Percentiles rank a stretch among this genome's conserved stretches.
phyloP scores from a whole-genome alignment of 2,888 invertebrate species.

The Notodonta ziczac region DNA sequence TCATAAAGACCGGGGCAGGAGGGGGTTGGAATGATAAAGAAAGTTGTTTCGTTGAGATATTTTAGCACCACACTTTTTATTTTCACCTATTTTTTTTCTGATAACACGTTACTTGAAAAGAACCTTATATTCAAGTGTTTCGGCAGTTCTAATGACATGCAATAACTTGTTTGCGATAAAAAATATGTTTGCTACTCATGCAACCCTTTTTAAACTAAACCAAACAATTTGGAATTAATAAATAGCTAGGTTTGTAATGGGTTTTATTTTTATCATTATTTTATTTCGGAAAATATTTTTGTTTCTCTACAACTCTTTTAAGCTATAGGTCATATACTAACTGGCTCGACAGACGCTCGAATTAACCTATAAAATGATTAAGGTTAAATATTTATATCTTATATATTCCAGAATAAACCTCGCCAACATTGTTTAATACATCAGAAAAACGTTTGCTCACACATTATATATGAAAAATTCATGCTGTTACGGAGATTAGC shows the following conservation, averaged over 20 bases:
- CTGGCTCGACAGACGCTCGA: too few species aligned
- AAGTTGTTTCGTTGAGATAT: conserved; percentile 52
- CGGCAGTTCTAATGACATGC: background rate
- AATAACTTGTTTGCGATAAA: background rate
- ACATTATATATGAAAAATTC: conserved; percentile 46
- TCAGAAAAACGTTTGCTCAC: conserved; percentile 32
- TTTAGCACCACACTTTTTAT: conserved; percentile 39
- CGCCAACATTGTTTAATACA: conserved; percentile 13
- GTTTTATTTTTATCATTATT: too few species aligned
- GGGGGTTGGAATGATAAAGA: conserved; percentile 56
- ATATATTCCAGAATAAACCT: too few species aligned
- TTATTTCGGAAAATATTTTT: too few species aligned
- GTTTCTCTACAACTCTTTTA: too few species aligned
- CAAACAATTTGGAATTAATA: too few species aligned
- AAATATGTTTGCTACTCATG: background rate
- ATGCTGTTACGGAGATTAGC: conserved; percentile 50
- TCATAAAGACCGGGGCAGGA: conserved; percentile 58
- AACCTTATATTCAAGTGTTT: background rate
- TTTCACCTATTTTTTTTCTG: conserved; percentile 16
- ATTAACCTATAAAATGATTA: too few species aligned
- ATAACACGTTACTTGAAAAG: background rate
- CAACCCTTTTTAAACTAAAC: background rate
- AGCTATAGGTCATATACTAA: too few species aligned
- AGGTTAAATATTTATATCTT: too few species aligned
- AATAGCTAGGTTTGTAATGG: too few species aligned